Percentiles rank a stretch among this genome's conserved stretches.
phyloP scores from a whole-genome alignment of 2,113 vertebrate species.

The Brienomyrus longianalis region DNA sequence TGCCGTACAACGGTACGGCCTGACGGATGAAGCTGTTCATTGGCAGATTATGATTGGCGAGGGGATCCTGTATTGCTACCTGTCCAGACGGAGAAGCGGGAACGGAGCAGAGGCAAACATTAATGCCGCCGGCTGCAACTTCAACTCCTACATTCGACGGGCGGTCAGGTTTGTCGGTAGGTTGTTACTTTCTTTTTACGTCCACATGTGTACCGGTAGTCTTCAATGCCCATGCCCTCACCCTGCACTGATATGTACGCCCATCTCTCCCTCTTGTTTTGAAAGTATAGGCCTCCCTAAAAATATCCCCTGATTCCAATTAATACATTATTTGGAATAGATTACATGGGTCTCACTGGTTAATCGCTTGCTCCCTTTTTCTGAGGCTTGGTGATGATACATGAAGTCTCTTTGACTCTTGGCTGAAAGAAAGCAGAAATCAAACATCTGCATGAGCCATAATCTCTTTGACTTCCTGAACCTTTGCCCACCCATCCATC shows the following conservation, averaged over 20 bases:
- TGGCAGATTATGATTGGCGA: conserved; percentile 92
- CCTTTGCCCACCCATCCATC: not conserved
- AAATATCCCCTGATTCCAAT: not conserved
- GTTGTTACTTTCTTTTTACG: conserved; percentile 11
- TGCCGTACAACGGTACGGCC: not conserved
- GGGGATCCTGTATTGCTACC: conserved; percentile 91
- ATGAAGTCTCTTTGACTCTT: not conserved
- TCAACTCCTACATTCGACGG: conserved; percentile 94
- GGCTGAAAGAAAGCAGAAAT: not conserved
- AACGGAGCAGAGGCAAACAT: conserved; percentile 83
- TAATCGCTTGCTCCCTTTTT: not conserved
- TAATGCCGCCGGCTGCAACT: conserved; percentile 92
- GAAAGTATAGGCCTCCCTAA: not conserved
- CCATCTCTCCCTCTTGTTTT: not conserved
- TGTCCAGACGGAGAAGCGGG: conserved; percentile 79
- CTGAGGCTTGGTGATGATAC: not conserved
- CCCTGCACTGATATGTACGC: not conserved
- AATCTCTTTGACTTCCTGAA: not conserved
- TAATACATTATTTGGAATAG: not conserved
- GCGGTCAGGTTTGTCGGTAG: conserved; percentile 93
- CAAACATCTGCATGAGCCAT: not conserved
- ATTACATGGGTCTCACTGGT: not conserved
- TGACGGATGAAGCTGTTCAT: not conserved
- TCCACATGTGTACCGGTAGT: not conserved
- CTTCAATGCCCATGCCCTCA: not conserved